phyloP scores from a whole-genome alignment of 2,113 vertebrate genomes.

The Semicossyphus pulcher region DNA sequence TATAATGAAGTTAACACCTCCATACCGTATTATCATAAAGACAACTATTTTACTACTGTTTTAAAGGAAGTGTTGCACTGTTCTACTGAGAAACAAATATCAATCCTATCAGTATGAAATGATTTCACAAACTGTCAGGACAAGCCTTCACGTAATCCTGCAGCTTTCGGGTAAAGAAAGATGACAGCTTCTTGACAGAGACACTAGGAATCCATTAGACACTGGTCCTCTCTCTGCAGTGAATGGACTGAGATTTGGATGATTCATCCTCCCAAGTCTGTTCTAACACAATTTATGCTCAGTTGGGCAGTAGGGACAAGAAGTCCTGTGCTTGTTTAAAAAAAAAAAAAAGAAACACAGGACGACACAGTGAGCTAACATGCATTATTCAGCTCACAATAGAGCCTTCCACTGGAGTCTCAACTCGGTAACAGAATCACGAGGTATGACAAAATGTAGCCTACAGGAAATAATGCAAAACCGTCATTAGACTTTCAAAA shows the following conservation, averaged over 20 bases:
- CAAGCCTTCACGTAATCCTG: constrained; percentile 1
- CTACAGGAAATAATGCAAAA: constrained; percentile 30
- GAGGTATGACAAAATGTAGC: constrained; percentile 45
- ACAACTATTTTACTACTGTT: too few relatives aligned
- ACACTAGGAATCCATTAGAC: constrained; percentile 44
- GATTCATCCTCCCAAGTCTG: constrained; percentile 58
- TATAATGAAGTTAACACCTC: too few relatives aligned
- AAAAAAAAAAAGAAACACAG: constrained; percentile 44
- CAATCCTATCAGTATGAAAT: not conserved
- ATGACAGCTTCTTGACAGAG: constrained; percentile 30
- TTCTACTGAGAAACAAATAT: not conserved
- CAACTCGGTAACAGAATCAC: constrained; percentile 44
- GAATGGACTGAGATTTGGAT: constrained; percentile 53
- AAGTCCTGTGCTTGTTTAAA: constrained; percentile 41
- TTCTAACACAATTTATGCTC: constrained; percentile 43
- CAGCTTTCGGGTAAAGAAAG: constrained; percentile 28
- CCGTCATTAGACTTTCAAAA: constrained; percentile 8
- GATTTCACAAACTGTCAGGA: constrained; percentile 14
- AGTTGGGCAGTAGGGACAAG: constrained; percentile 20
- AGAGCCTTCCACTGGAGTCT: constrained; percentile 21
- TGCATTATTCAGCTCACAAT: constrained; percentile 63
- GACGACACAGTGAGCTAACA: constrained; percentile 53
- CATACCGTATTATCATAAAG: too few relatives aligned
- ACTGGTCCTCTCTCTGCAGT: constrained; percentile 1
- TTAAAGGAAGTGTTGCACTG: not conserved